Percentiles rank a stretch among this genome's conserved stretches.
Conservation (phyloP, 2,113 vertebrate species). For the Megaceryle torquata region DNA sequence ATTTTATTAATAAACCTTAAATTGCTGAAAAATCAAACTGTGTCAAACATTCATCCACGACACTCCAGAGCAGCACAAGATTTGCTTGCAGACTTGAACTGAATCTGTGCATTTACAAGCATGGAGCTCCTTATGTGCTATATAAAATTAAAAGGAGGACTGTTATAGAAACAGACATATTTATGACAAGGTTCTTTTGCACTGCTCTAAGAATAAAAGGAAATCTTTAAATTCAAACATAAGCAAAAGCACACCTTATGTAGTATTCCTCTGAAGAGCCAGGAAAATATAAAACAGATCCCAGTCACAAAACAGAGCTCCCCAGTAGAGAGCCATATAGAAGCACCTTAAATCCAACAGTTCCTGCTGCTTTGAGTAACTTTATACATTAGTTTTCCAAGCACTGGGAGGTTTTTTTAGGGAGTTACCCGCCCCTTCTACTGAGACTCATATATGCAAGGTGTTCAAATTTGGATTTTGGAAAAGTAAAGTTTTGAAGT, state of each 20-base stretch:
- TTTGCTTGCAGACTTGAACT: neutral
- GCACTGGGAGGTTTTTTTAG: neutral
- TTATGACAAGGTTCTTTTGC: neutral
- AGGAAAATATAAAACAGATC: neutral
- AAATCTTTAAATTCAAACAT: neutral
- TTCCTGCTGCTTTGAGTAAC: neutral
- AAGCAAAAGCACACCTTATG: neutral
- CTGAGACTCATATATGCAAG: neutral
- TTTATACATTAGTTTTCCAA: neutral
- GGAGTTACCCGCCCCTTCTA: neutral
- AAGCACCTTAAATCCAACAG: neutral
- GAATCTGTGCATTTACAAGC: accelerated
- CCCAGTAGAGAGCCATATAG: neutral
- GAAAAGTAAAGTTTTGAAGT: neutral
- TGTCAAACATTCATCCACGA: too few species aligned
- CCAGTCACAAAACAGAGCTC: neutral
- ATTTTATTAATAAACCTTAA: too few species aligned
- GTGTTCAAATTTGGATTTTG: neutral
- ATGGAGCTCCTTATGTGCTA: accelerated
- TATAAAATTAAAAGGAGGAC: neutral
- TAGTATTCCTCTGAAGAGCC: neutral
- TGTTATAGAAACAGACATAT: neutral
- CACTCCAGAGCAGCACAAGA: neutral
- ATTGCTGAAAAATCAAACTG: too few species aligned
- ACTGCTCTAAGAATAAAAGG: neutral